These are phyloP conservation scores for Mylabris sibirica DNA, from an alignment of 2,888 invertebrate genomes.

Conservation along the genomic window DNA sequence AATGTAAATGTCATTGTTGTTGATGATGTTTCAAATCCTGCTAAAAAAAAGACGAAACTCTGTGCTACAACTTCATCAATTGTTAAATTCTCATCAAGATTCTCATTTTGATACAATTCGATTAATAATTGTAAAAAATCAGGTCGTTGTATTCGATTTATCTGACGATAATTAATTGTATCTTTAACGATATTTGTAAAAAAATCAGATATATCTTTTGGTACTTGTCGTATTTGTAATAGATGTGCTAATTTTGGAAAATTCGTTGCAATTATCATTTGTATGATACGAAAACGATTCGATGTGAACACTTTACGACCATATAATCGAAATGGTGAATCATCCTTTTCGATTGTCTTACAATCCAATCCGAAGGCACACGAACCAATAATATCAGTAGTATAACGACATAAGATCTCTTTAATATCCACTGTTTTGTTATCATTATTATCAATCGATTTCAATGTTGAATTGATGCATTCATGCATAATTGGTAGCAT, in stretches of 20 bases:
- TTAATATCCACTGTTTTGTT: constrained; percentile 27
- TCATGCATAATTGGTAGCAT: constrained; percentile 62
- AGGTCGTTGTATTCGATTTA: constrained; percentile 60
- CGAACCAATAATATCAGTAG: constrained; percentile 45
- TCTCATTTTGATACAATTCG: constrained; percentile 53
- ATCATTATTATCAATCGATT: background rate
- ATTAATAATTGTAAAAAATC: constrained; percentile 66
- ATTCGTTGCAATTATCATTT: background rate
- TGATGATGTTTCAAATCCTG: constrained; percentile 47
- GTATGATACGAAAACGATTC: background rate
- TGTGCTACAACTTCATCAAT: constrained; percentile 34
- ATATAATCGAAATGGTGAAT: constrained; percentile 60
- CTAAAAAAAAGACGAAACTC: constrained; percentile 43
- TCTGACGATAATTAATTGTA: constrained; percentile 60
- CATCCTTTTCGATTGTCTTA: constrained; percentile 63
- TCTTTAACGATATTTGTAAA: constrained; percentile 60
- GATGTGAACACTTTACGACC: background rate
- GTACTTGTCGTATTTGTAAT: background rate
- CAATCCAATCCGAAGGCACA: constrained; percentile 69
- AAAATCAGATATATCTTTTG: constrained; percentile 53
- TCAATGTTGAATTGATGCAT: background rate
- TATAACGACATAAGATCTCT: constrained; percentile 26
- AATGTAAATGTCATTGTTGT: constrained; percentile 45
- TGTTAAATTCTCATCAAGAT: constrained; percentile 47
- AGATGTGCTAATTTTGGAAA: constrained; percentile 12